phyloP scores from a whole-genome alignment of 2,797 vertebrate species.

The Ibycter americanus region DNA sequence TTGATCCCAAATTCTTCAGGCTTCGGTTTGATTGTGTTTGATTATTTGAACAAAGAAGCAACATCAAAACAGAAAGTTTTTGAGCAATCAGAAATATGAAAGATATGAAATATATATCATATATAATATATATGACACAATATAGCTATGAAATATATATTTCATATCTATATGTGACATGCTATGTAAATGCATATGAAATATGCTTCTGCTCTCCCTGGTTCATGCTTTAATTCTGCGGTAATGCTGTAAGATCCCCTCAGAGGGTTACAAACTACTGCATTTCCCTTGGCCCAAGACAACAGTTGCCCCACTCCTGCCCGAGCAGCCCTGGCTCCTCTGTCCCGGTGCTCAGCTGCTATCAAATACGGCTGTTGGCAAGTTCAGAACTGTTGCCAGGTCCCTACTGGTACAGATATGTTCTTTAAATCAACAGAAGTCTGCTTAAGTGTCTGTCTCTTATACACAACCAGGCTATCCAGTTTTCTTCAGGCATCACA shows the following conservation, averaged over 20 bases:
- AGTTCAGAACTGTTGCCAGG: neutral
- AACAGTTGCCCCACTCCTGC: neutral
- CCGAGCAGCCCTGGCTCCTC: rapidly evolving
- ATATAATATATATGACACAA: neutral
- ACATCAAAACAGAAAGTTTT: neutral
- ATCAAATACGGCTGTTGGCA: rapidly evolving
- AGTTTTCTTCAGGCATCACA: neutral
- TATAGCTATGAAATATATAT: neutral
- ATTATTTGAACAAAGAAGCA: neutral
- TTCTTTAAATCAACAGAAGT: neutral
- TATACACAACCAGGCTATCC: neutral
- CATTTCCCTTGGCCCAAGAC: neutral
- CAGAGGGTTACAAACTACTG: neutral
- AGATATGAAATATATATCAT: neutral
- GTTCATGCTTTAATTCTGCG: neutral
- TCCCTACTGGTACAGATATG: neutral
- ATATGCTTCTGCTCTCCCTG: neutral
- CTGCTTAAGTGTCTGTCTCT: neutral
- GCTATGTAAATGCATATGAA: neutral
- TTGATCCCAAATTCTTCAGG: neutral
- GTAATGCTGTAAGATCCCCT: neutral
- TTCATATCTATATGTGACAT: neutral
- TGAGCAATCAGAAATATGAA: neutral
- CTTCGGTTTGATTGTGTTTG: neutral
- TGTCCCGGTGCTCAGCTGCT: neutral